These are phyloP conservation scores for Podarcis raffonei DNA, from an alignment of 2,113 vertebrate species.

Conservation along the genomic window DNA sequence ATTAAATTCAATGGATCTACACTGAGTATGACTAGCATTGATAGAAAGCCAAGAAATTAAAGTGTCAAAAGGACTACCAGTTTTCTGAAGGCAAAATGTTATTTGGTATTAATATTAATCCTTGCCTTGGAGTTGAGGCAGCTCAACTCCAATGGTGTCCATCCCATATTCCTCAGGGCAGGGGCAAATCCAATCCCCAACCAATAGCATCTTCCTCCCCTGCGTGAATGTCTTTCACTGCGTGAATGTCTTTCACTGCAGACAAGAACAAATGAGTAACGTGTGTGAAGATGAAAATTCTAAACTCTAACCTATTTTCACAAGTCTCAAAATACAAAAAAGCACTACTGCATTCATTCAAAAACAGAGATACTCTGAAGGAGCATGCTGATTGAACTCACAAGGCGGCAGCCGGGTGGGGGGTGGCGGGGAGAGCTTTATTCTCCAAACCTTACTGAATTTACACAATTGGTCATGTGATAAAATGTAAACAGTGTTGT, in stretches of 20 bases:
- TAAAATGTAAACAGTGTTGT: slow-evolving; percentile 68
- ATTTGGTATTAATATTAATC: not conserved
- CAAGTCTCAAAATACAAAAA: slow-evolving; percentile 53
- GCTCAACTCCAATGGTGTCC: not conserved
- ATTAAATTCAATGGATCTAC: too few species aligned
- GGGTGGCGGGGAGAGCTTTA: slow-evolving; percentile 29
- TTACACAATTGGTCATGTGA: slow-evolving; percentile 57
- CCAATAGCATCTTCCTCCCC: slow-evolving; percentile 50
- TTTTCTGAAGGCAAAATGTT: not conserved
- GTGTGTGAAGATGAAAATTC: not conserved
- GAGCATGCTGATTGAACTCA: slow-evolving; percentile 41
- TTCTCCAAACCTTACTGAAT: slow-evolving; percentile 56
- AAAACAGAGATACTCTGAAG: slow-evolving; percentile 41
- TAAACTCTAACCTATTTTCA: not conserved
- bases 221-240: slow-evolving; percentile 57
- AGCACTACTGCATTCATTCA: slow-evolving; percentile 59
- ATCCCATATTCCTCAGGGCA: not conserved
- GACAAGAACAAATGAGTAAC: slow-evolving; percentile 30
- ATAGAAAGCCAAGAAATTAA: not conserved
- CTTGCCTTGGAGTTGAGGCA: not conserved
- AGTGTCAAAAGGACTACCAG: not conserved
- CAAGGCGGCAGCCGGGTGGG: not conserved
- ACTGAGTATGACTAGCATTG: too few species aligned
- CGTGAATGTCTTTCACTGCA: slow-evolving; percentile 59
- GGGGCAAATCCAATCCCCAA: not conserved